Evolutionary conservation across 2,888 invertebrate species (phyloP), one percentile per base, ranked within the genome.

Genomic region (Patella ulyssiponensis): DNA sequence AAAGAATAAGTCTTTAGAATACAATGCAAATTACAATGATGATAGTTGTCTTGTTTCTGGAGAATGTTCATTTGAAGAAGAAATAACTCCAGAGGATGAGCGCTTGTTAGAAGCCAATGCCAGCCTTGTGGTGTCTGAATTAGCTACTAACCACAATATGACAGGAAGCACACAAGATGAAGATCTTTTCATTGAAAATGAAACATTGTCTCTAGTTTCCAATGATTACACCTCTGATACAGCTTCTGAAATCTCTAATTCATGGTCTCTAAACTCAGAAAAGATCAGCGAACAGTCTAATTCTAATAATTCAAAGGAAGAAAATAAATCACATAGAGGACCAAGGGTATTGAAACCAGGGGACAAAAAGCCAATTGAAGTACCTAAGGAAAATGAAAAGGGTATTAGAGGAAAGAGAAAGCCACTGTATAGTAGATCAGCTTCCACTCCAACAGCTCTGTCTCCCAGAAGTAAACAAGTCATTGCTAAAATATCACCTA

Each of bases 191-290:
- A 88, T 93, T 76, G 94, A 94, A 82, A 93, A 94, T 84, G 94
- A 94, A 88, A 94, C 94, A 0, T 87, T 95, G 81, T 95, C 95
- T 88, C 90, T 94, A 69, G 95, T 95, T 1, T 95, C 95, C 75
- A 95, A 95, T 86, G 95, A 95, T 79, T 95, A 95, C 76, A 95
- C 95, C 84, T 94, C 94, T 33, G 95, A 95, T 88, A 93, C 85
- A 0, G 88, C 87, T 20, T 90, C 90, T 79, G 90, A 83, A 83
- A 85, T 86, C 0, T 88, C 89, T 12, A 79, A 84, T 12, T 85
- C 87, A 11, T 87, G 88, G 87, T 89, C 90, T 0, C 81, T 82
- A 14, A 85, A 82, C n/a, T 89, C 89, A 0, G 89, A 89, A 58
- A 83, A 82, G 54, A 75, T 78, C 14, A 87, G 85, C 80, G 88